phyloP scores from a whole-genome alignment of 2,888 invertebrate species.

The Cryptus viduatorius region DNA sequence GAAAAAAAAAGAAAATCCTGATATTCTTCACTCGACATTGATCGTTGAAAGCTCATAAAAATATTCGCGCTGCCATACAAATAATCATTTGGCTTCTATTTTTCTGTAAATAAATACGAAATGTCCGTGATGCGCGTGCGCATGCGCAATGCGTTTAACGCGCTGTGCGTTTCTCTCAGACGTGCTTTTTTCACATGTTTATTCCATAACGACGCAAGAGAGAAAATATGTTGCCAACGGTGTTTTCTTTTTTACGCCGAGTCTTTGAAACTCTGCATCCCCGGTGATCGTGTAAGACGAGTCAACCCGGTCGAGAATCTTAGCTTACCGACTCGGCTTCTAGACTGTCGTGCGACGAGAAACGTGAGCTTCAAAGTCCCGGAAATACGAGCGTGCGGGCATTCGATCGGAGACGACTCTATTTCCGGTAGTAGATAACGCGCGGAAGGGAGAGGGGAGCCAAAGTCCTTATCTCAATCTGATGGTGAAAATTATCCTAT shows the following conservation, averaged over 20 bases:
- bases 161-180: no score
- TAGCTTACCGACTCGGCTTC: constrained; percentile 5
- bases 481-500: constrained; percentile 3
- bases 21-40: no score
- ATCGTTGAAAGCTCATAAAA: no score
- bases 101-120: no score
- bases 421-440: constrained; percentile 46
- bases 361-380: constrained; percentile 58
- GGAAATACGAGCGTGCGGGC: constrained; percentile 47
- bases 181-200: no score
- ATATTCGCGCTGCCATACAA: no score
- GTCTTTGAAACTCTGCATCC: background rate
- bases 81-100: no score
- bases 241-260: background rate
- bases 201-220: no score
- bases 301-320: background rate
- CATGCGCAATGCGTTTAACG: no score
- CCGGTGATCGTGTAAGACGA: background rate
- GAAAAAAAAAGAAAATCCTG: no score
- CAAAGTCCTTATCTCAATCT: background rate
- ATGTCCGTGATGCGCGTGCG: no score
- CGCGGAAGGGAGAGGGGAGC: background rate
- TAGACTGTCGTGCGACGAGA: background rate
- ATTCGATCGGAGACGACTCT: constrained; percentile 48
- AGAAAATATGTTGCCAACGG: no score